These are phyloP conservation scores for Cepaea nemoralis DNA, from an alignment of 1,140 invertebrate genomes.

Conservation along the genomic window DNA sequence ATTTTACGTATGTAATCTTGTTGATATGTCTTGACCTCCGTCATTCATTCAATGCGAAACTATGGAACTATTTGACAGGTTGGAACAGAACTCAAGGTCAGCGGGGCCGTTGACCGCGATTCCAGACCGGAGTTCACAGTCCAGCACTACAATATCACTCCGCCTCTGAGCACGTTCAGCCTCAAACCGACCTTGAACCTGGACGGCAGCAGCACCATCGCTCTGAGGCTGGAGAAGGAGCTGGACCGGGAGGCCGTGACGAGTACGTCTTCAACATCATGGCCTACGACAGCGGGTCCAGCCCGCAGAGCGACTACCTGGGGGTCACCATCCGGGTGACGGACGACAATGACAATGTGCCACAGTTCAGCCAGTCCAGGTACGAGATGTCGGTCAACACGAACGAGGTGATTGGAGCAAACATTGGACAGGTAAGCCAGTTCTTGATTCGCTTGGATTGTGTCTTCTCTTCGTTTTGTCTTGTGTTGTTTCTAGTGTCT, in stretches of 20 bases:
- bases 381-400: slow-evolving; percentile 80
- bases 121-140: slow-evolving; percentile 46
- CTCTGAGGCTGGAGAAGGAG: slow-evolving; percentile 42
- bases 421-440: slow-evolving; percentile 75
- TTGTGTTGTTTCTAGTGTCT: too few species aligned
- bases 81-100: slow-evolving; percentile 84
- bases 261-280: slow-evolving; percentile 84
- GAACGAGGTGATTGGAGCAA: slow-evolving; percentile 40
- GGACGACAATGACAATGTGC: slow-evolving; percentile 70
- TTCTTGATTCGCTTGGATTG: too few species aligned
- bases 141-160: slow-evolving; percentile 46
- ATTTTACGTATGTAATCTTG: neutral
- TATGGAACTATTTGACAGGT: slow-evolving; percentile 16
- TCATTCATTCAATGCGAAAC: too few species aligned
- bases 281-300: slow-evolving; percentile 77
- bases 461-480: too few species aligned
- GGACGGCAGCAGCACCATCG: slow-evolving; percentile 54
- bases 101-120: slow-evolving; percentile 79
- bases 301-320: slow-evolving; percentile 51
- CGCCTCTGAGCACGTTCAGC: slow-evolving; percentile 40
- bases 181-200: slow-evolving; percentile 44
- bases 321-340: slow-evolving; percentile 77
- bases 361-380: slow-evolving; percentile 85
- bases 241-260: slow-evolving; percentile 85
- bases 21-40: too few species aligned